Conservation (phyloP, 2,113 vertebrate genomes). For the Callaeas wilsoni region DNA sequence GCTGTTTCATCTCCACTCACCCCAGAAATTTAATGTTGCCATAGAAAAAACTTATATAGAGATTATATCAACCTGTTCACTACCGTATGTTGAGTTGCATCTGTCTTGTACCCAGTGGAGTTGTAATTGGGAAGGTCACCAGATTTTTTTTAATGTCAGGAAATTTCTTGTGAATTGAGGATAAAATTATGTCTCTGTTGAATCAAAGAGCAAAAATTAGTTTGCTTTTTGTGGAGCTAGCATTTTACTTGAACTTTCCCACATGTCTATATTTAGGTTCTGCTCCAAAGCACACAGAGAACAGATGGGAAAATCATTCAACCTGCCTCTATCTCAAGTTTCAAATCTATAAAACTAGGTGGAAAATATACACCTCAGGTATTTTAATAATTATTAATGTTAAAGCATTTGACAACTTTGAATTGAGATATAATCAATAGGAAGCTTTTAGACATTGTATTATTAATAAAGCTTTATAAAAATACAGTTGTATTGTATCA, state of each 20-base stretch:
- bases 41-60: neutral
- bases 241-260: neutral
- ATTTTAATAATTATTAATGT: neutral
- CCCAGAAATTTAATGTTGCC: neutral
- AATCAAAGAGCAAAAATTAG: neutral
- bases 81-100: neutral
- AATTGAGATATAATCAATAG: neutral
- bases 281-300: neutral
- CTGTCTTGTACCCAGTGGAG: neutral
- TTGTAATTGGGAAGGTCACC: neutral
- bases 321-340: neutral
- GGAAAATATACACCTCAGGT: neutral
- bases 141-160: neutral
- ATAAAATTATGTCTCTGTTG: neutral
- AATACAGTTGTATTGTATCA: neutral
- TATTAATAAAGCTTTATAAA: neutral
- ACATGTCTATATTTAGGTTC: neutral
- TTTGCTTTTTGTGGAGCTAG: neutral
- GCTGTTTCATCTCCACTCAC: neutral
- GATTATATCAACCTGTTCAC: neutral
- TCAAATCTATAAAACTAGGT: neutral
- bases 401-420: neutral
- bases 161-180: neutral
- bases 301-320: constrained; percentile 18
- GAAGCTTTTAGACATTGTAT: neutral